Percentiles rank a stretch among this genome's conserved stretches.
Evolutionary conservation across 1,140 invertebrate species (phyloP).

Genomic region (Diorhabda carinulata): DNA sequence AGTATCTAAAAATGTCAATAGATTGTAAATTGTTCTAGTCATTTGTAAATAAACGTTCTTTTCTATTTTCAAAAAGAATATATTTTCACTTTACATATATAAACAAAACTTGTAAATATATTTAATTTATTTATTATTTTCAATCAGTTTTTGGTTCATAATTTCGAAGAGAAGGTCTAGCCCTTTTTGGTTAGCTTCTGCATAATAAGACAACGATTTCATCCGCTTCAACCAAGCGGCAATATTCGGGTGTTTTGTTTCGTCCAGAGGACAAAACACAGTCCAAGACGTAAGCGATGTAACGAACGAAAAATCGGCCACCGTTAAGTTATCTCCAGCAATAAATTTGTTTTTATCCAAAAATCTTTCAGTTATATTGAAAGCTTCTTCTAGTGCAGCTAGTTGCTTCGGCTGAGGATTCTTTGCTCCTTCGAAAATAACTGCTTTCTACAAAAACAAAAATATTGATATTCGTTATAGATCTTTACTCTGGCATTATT

Average conservation of each 20-base stretch:
- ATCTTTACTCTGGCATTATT: background rate
- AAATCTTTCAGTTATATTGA: slow-evolving; percentile 21
- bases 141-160: background rate
- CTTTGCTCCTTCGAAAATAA: slow-evolving; percentile 5
- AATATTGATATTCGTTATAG: background rate
- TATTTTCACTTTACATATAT: no score
- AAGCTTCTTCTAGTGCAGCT: slow-evolving; percentile 14
- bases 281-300: slow-evolving; percentile 17
- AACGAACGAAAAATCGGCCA: slow-evolving; percentile 30
- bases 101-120: no score
- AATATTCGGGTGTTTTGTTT: background rate
- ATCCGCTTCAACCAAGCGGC: slow-evolving; percentile 5
- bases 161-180: background rate
- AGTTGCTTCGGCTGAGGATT: background rate
- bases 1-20: no score
- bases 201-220: background rate
- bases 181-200: background rate
- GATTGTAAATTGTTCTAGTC: no score
- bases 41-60: no score
- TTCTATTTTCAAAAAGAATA: no score
- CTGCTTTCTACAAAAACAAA: background rate
- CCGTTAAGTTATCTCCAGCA: slow-evolving; percentile 25
- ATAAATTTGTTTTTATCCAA: slow-evolving; percentile 23
- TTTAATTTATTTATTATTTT: no score
- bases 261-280: slow-evolving; percentile 3